A percentile compares a stretch with the other conserved stretches of the same genome.
These are phyloP conservation scores for Caenorhabditis latens DNA, from an alignment of 1,140 invertebrate species.

Conservation along the genomic window DNA sequence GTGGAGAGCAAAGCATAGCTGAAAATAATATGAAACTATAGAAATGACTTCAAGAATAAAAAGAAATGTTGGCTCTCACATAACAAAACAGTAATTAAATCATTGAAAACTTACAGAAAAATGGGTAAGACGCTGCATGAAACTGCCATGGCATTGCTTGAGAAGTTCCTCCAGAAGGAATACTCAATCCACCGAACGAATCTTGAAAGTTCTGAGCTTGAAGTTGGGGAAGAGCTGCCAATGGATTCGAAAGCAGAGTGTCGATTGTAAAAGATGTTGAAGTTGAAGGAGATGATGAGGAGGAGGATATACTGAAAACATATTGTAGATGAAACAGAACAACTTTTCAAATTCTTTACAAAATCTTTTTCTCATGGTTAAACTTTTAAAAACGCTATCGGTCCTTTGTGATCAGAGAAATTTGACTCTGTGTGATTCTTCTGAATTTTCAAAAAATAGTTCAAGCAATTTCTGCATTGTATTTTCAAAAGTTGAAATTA, in stretches of 20 bases:
- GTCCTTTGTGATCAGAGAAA: too few species aligned
- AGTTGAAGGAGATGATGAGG: slow-evolving; percentile 26
- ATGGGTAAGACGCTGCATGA: slow-evolving; percentile 11
- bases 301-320: slow-evolving; percentile 24
- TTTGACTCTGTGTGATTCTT: too few species aligned
- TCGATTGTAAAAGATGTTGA: slow-evolving; percentile 34
- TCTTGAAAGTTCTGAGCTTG: slow-evolving; percentile 29
- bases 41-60: not conserved
- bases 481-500: too few species aligned
- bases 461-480: too few species aligned
- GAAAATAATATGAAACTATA: not conserved
- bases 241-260: slow-evolving; percentile 28
- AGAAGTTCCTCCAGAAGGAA: not conserved
- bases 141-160: slow-evolving; percentile 40
- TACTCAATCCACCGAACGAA: not conserved
- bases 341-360: too few species aligned
- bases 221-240: slow-evolving; percentile 22
- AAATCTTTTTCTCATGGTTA: too few species aligned
- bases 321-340: not conserved
- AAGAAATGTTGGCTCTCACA: too few species aligned
- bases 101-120: slow-evolving; percentile 21
- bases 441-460: too few species aligned
- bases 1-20: slow-evolving; percentile 25
- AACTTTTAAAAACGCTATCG: too few species aligned
- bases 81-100: too few species aligned